Conservation (phyloP, 2,113 vertebrate genomes). For the Calyptomena viridis region DNA sequence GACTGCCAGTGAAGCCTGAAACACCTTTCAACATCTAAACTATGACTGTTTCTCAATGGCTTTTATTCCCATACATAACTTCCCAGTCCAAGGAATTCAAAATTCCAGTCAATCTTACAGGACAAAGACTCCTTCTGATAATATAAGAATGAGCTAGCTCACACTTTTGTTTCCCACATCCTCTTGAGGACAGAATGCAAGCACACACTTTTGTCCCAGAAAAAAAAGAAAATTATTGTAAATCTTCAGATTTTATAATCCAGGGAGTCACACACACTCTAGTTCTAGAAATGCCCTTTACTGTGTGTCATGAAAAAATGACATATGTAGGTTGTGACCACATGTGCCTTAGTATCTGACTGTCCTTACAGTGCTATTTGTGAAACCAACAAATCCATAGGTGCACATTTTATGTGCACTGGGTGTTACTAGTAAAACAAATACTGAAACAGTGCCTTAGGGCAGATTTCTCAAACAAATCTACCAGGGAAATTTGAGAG, state of each 20-base stretch:
- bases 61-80: background rate
- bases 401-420: background rate
- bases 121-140: background rate
- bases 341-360: background rate
- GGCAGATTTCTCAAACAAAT: background rate
- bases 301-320: rapidly evolving
- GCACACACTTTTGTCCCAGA: background rate
- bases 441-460: background rate
- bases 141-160: background rate
- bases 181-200: background rate
- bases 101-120: background rate
- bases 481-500: background rate
- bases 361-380: background rate
- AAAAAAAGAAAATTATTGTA: background rate
- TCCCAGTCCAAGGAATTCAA: background rate
- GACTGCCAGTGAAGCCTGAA: background rate
- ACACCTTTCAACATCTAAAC: background rate
- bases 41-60: background rate
- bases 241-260: background rate
- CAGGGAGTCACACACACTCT: background rate
- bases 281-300: background rate
- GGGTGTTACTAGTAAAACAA: background rate
- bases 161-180: background rate
- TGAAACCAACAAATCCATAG: background rate
- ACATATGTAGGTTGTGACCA: background rate